Conservation (phyloP, 2,797 vertebrate genomes). For the Ctenopoma multispine region DNA sequence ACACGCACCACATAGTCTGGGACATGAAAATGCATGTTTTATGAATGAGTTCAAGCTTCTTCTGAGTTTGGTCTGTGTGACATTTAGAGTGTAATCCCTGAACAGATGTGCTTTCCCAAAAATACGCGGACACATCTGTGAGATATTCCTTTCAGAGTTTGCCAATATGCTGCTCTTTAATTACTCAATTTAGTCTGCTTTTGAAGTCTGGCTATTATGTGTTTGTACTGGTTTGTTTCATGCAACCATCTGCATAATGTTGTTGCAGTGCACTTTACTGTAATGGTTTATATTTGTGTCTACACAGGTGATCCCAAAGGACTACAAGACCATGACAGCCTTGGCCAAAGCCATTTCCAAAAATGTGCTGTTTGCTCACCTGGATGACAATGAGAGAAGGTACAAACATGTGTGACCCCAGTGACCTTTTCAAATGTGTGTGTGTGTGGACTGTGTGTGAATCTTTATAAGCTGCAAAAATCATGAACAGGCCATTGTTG, state of each 20-base stretch:
- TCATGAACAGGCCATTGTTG: slow-evolving; percentile 30
- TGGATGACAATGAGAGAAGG: slow-evolving; percentile 98
- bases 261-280: slow-evolving; percentile 33
- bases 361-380: slow-evolving; percentile 96
- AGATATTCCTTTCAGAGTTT: slow-evolving; percentile 73
- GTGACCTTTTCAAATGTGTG: slow-evolving; percentile 6
- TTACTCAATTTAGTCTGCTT: slow-evolving; percentile 69
- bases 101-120: slow-evolving; percentile 82
- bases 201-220: slow-evolving; percentile 68
- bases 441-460: slow-evolving; percentile 29
- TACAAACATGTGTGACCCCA: slow-evolving; percentile 64
- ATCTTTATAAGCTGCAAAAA: slow-evolving; percentile 25
- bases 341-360: slow-evolving; percentile 97
- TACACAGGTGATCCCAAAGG: slow-evolving; percentile 96
- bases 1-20: slow-evolving; percentile 43
- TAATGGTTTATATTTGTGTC: slow-evolving; percentile 44
- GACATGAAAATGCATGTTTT: slow-evolving; percentile 81
- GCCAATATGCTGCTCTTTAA: slow-evolving; percentile 77
- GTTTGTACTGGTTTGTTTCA: slow-evolving; percentile 64
- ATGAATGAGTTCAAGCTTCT: slow-evolving; percentile 77
- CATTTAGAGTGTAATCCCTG: slow-evolving; percentile 71
- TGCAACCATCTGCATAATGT: slow-evolving; percentile 72
- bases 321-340: slow-evolving; percentile 99
- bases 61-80: slow-evolving; percentile 67
- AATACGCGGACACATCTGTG: slow-evolving; percentile 72